Conservation (phyloP, 1,140 invertebrate genomes). For the Penaeus indicus region DNA sequence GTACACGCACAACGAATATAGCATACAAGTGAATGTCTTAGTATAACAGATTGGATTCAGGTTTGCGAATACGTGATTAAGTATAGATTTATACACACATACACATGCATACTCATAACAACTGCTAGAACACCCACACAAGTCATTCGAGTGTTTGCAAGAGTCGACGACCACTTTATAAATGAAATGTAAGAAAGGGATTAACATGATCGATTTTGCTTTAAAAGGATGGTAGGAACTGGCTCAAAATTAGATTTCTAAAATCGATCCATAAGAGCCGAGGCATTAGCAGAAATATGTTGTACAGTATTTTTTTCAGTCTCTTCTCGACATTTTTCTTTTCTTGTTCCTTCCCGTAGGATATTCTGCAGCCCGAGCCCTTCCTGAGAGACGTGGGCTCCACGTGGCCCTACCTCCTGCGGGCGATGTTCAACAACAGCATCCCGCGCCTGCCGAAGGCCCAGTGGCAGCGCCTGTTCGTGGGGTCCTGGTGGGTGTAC, state of each 20-base stretch:
- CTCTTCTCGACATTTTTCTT: too few species aligned
- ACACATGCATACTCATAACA: background rate
- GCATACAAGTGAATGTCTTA: background rate
- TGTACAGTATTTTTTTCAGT: too few species aligned
- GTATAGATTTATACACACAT: background rate
- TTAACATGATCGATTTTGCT: too few species aligned
- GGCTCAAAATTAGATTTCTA: too few species aligned
- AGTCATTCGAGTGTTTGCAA: too few species aligned
- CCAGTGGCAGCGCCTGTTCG: constrained; percentile 20
- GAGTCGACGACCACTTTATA: too few species aligned
- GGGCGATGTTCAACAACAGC: constrained; percentile 27
- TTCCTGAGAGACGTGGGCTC: background rate
- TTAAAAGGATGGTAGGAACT: too few species aligned
- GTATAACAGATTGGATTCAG: background rate
- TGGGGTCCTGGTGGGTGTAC: constrained; percentile 34
- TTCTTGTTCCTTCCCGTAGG: background rate
- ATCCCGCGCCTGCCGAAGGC: constrained; percentile 12
- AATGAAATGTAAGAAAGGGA: too few species aligned
- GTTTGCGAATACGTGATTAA: background rate
- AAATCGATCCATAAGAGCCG: too few species aligned
- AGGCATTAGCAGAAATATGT: too few species aligned
- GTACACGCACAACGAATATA: background rate
- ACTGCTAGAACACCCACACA: too few species aligned
- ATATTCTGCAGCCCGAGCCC: background rate
- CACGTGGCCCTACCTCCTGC: constrained; percentile 33